Conservation (phyloP, 2,888 invertebrate species). For the Apotomis capreana region DNA sequence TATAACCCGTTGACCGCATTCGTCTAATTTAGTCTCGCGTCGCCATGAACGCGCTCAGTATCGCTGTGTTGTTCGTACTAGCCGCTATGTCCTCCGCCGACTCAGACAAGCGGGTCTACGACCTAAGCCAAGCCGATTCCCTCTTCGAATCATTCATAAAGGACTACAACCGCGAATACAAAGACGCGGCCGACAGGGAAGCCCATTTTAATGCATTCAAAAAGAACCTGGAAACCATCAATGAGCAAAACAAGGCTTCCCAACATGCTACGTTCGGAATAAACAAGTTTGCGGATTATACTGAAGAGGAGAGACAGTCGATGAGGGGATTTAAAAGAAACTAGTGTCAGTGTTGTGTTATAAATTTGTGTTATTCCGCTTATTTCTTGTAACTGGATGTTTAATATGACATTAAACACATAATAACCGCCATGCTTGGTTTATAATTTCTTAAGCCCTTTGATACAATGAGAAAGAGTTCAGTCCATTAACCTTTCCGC, state of each 20-base stretch:
- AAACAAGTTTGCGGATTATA: constrained; percentile 47
- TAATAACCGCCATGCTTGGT: neutral
- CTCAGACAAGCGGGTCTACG: constrained; percentile 7
- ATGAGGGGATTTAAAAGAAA: constrained; percentile 42
- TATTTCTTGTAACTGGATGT: neutral
- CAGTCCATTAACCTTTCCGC: no score
- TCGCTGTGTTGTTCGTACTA: constrained; percentile 14
- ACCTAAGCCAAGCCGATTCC: constrained; percentile 20
- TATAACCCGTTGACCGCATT: constrained; percentile 7
- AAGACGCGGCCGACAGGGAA: constrained; percentile 32
- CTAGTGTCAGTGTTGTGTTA: constrained; percentile 11
- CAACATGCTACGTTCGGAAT: constrained; percentile 42
- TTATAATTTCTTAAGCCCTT: neutral
- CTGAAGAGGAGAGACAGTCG: constrained; percentile 38
- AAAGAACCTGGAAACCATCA: constrained; percentile 18
- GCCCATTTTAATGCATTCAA: constrained; percentile 33
- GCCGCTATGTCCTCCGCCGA: constrained; percentile 26
- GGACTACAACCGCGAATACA: constrained; percentile 27
- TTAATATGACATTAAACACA: constrained; percentile 13
- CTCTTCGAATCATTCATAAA: constrained; percentile 31
- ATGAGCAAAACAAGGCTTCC: constrained; percentile 13
- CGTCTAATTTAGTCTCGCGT: constrained; percentile 3
- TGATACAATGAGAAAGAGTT: no score
- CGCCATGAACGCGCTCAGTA: constrained; percentile 27
- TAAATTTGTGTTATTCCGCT: neutral